Evolutionary conservation across 2,797 vertebrate species (phyloP).

Genomic region (Nyctibius grandis): DNA sequence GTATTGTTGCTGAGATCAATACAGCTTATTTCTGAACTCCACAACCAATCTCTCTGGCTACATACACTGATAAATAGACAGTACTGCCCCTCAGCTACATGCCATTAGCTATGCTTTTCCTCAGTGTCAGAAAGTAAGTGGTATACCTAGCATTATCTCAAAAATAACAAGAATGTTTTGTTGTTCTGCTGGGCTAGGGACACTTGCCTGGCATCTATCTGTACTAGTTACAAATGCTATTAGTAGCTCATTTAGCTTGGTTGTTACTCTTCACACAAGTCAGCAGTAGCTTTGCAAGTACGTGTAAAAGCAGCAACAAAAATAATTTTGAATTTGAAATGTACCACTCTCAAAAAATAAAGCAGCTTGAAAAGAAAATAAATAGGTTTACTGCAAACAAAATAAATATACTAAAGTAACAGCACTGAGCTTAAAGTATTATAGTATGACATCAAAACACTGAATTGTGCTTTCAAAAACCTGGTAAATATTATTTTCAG

Average conservation of each 20-base stretch:
- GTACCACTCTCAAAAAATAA: not conserved
- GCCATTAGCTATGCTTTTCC: not conserved
- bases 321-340: not conserved
- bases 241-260: not conserved
- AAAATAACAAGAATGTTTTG: not conserved
- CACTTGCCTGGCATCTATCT: not conserved
- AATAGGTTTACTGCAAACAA: not conserved
- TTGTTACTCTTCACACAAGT: constrained; percentile 21
- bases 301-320: constrained; percentile 9
- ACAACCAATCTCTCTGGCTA: not conserved
- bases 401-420: not conserved
- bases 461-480: not conserved
- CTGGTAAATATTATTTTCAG: not conserved
- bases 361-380: constrained; percentile 13
- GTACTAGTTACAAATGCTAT: not conserved
- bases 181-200: not conserved
- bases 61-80: not conserved
- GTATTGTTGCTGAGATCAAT: constrained; percentile 53
- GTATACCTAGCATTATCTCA: not conserved
- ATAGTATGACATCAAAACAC: not conserved
- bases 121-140: not conserved
- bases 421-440: not conserved
- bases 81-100: not conserved
- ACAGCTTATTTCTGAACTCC: constrained; percentile 11
- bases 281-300: not conserved